These are phyloP conservation scores for Anolis carolinensis DNA, from an alignment of 2,113 vertebrate species.

Conservation along the genomic window DNA sequence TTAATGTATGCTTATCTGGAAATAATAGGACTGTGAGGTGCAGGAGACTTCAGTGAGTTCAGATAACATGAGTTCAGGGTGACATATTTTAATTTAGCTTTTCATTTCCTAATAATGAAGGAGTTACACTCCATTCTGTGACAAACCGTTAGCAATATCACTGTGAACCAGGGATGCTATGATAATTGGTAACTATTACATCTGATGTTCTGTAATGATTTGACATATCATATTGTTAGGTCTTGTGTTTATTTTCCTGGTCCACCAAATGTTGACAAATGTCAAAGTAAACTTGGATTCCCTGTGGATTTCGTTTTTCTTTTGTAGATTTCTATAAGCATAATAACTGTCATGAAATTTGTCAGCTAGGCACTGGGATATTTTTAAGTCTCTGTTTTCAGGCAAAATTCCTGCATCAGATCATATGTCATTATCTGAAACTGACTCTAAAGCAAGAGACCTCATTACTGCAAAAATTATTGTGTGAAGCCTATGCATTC, in stretches of 20 bases:
- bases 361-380: constrained; percentile 4
- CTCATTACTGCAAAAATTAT: constrained; percentile 19
- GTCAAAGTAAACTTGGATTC: constrained; percentile 20
- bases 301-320: constrained; percentile 13
- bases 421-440: not conserved
- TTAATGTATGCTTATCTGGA: not conserved
- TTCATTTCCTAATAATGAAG: not conserved
- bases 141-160: not conserved
- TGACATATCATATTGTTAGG: constrained; percentile 6
- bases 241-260: constrained; percentile 20
- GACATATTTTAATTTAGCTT: constrained; percentile 9
- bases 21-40: not conserved
- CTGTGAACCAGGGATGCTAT: not conserved
- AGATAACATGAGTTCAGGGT: not conserved
- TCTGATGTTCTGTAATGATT: constrained; percentile 9
- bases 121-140: not conserved
- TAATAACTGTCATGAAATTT: constrained; percentile 18
- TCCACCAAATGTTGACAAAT: constrained; percentile 27
- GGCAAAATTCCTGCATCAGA: not conserved
- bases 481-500: not conserved
- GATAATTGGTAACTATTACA: constrained; percentile 19
- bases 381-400: constrained; percentile 15
- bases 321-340: constrained; percentile 13
- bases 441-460: constrained; percentile 19
- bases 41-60: not conserved